Evolutionary conservation across 2,113 vertebrate genomes (phyloP).

Genomic region (Hemiscyllium ocellatum): DNA sequence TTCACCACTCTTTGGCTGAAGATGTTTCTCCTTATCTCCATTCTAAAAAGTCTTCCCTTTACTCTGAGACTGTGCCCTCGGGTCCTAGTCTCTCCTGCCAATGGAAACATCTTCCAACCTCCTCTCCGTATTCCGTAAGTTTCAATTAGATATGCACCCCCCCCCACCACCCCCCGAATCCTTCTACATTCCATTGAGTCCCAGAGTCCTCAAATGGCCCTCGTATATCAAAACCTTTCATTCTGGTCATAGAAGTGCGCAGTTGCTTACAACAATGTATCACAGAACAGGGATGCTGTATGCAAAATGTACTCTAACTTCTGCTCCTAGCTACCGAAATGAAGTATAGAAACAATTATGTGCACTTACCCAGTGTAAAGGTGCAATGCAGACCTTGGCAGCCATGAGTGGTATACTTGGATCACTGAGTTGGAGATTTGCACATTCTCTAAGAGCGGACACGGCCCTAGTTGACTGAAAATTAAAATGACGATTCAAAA

Average conservation of each 20-base stretch:
- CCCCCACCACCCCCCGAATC: no score
- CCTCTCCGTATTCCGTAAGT: no score
- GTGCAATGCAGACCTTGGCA: constrained; percentile 88
- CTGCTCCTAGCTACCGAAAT: background rate
- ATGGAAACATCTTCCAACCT: no score
- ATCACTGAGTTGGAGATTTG: constrained; percentile 76
- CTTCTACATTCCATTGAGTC: no score
- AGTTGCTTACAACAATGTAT: background rate
- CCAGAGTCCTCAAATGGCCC: no score
- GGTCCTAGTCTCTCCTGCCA: no score
- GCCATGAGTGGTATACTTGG: constrained; percentile 81
- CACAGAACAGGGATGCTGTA: background rate
- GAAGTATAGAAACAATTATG: constrained; percentile 42
- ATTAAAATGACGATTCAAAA: background rate
- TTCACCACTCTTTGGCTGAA: no score
- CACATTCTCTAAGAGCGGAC: constrained; percentile 82
- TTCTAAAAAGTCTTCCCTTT: no score
- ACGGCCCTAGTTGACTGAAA: constrained; percentile 78
- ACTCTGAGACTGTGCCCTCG: no score
- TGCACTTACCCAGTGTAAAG: constrained; percentile 85
- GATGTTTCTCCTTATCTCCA: no score
- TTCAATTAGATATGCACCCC: no score
- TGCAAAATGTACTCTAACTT: background rate
- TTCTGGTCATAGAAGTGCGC: background rate
- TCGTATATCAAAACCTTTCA: no score